phyloP scores from a whole-genome alignment of 2,113 vertebrate genomes.

The Hydrolagus affinis region DNA sequence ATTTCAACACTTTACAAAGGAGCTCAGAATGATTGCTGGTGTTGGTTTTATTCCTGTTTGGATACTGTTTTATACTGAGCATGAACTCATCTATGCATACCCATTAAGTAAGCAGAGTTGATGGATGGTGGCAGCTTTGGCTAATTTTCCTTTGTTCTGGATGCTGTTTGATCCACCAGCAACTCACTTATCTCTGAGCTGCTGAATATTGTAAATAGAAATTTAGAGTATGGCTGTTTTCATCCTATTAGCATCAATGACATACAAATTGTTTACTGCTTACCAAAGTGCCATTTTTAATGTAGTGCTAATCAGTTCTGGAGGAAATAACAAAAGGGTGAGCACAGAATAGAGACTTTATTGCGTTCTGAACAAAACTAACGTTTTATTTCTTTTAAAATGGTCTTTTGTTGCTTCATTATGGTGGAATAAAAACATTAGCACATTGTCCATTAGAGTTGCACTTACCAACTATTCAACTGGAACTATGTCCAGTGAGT shows the following conservation, averaged over 20 bases:
- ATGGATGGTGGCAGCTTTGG: background rate
- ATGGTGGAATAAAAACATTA: background rate
- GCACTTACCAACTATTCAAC: background rate
- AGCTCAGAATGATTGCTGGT: background rate
- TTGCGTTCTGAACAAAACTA: background rate
- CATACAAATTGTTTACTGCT: background rate
- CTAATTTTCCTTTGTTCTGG: background rate
- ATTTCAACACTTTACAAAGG: background rate
- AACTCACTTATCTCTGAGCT: too few species aligned
- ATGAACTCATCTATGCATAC: background rate
- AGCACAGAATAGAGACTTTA: background rate
- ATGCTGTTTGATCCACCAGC: background rate
- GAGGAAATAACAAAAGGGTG: background rate
- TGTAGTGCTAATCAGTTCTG: background rate
- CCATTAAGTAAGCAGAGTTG: background rate
- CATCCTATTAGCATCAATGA: background rate
- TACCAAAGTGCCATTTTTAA: background rate
- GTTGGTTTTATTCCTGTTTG: background rate
- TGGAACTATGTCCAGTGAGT: background rate
- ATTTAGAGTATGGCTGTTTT: background rate
- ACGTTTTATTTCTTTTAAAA: too few species aligned
- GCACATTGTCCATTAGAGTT: background rate
- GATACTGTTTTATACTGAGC: background rate
- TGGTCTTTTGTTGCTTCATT: too few species aligned
- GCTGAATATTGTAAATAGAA: background rate